Evolutionary conservation across 2,797 vertebrate genomes (phyloP).

Genomic region (Helostoma temminkii): DNA sequence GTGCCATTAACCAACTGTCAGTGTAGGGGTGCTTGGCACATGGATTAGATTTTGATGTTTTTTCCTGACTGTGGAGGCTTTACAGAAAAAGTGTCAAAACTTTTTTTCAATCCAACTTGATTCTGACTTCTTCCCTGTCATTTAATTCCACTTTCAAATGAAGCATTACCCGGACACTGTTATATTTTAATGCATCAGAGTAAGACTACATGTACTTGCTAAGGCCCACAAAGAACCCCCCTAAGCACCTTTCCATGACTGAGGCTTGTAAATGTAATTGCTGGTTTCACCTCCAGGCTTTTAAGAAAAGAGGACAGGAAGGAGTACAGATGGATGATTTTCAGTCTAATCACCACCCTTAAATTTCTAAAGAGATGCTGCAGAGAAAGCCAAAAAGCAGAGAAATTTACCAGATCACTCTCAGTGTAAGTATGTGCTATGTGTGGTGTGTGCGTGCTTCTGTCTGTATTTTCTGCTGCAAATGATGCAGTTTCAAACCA

Average conservation of each 20-base stretch:
- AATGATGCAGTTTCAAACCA: conserved; percentile 26
- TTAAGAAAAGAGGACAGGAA: conserved; percentile 68
- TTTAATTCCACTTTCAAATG: conserved; percentile 70
- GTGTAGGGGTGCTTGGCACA: conserved; percentile 35
- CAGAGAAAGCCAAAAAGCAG: conserved; percentile 36
- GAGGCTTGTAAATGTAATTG: conserved; percentile 75
- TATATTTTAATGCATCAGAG: conserved; percentile 61
- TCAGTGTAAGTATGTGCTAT: conserved; percentile 9
- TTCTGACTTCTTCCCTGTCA: conserved; percentile 49
- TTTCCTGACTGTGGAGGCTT: conserved; percentile 35
- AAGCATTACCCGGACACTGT: conserved; percentile 56
- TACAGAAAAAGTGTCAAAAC: conserved; percentile 37
- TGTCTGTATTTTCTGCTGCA: conserved; percentile 14
- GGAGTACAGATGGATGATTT: conserved; percentile 62
- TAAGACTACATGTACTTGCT: conserved; percentile 42
- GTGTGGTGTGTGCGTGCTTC: background rate
- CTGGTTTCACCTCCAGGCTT: conserved; percentile 69
- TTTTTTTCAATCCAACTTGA: conserved; percentile 48
- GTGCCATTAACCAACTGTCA: conserved; percentile 67
- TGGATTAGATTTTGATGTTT: conserved; percentile 62
- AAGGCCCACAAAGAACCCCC: conserved; percentile 58
- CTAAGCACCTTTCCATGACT: conserved; percentile 68
- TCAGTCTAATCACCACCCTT: conserved; percentile 67
- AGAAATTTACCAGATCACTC: conserved; percentile 40
- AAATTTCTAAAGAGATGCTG: conserved; percentile 61